These are phyloP conservation scores for Pogonognathellus flavescens DNA, from an alignment of 1,140 invertebrate species.

Conservation along the genomic window DNA sequence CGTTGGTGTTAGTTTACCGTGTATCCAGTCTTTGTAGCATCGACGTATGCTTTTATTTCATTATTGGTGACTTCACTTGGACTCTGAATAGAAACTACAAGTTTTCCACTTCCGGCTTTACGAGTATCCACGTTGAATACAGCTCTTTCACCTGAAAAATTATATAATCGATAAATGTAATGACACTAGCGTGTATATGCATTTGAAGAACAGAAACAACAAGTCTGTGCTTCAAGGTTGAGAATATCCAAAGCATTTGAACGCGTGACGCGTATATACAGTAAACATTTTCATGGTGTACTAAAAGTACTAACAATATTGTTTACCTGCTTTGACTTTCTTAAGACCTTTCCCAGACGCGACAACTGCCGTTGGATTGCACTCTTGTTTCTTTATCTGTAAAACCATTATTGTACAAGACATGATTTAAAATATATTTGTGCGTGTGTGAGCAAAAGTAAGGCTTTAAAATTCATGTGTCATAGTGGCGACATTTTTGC, in stretches of 20 bases:
- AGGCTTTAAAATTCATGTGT: neutral
- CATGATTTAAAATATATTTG: neutral
- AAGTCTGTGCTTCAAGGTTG: neutral
- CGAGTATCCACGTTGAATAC: constrained; percentile 9
- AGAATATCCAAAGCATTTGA: neutral
- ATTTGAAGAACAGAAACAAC: too few species aligned
- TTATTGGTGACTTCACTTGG: neutral
- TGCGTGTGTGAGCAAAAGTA: neutral
- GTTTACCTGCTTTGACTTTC: constrained; percentile 24
- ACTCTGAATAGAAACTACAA: constrained; percentile 9
- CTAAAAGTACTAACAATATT: neutral
- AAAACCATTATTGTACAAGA: neutral
- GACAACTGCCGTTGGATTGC: constrained; percentile 16
- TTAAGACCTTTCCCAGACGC: constrained; percentile 25
- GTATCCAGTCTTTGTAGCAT: constrained; percentile 32
- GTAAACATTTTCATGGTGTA: neutral
- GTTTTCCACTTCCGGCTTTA: constrained; percentile 25
- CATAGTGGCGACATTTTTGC: too few species aligned
- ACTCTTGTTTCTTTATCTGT: constrained; percentile 15
- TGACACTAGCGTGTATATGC: too few species aligned
- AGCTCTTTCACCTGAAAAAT: constrained; percentile 24
- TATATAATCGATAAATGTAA: too few species aligned
- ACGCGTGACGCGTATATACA: neutral
- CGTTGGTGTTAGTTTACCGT: neutral
- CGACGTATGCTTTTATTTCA: constrained; percentile 23